A percentile compares a stretch with the other conserved stretches of the same genome.
phyloP scores from a whole-genome alignment of 2,888 invertebrate species.

The Ypsolopha sequella region DNA sequence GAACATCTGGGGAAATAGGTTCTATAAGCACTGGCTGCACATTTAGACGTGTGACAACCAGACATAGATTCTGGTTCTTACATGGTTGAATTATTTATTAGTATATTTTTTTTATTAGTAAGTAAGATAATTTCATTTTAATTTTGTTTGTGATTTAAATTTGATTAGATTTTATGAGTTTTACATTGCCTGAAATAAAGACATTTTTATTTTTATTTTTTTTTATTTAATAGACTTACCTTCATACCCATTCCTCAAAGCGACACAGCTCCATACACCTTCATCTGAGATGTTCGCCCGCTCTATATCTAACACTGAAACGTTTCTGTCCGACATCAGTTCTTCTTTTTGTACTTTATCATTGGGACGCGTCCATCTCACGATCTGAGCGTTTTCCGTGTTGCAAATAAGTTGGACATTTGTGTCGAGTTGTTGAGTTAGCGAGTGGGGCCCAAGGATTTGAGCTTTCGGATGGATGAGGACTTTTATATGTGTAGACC shows the following conservation, averaged over 20 bases:
- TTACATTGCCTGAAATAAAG: no score
- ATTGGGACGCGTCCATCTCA: conserved; percentile 33
- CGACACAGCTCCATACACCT: conserved; percentile 40
- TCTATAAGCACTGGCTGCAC: no score
- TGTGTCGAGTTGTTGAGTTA: conserved; percentile 21
- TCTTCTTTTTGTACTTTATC: conserved; percentile 17
- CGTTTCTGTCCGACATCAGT: conserved; percentile 19
- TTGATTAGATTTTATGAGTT: no score
- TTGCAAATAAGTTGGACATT: conserved; percentile 33
- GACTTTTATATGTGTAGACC: conserved; percentile 28
- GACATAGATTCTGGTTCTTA: no score
- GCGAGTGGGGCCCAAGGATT: conserved; percentile 39
- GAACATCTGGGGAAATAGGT: no score
- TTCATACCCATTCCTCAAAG: conserved; percentile 21
- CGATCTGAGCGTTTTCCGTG: conserved; percentile 28
- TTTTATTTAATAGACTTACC: conserved; percentile 19
- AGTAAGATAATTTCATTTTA: no score
- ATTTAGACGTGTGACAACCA: no score
- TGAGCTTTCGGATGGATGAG: conserved; percentile 32
- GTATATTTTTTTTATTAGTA: no score
- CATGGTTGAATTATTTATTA: background rate
- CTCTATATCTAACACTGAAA: conserved; percentile 26
- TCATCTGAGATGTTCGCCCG: conserved; percentile 27
- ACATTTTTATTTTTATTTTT: background rate
- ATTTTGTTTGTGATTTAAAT: no score